Evolutionary conservation across 2,888 invertebrate genomes (phyloP).

Genomic region (Bedellia somnulentella): DNA sequence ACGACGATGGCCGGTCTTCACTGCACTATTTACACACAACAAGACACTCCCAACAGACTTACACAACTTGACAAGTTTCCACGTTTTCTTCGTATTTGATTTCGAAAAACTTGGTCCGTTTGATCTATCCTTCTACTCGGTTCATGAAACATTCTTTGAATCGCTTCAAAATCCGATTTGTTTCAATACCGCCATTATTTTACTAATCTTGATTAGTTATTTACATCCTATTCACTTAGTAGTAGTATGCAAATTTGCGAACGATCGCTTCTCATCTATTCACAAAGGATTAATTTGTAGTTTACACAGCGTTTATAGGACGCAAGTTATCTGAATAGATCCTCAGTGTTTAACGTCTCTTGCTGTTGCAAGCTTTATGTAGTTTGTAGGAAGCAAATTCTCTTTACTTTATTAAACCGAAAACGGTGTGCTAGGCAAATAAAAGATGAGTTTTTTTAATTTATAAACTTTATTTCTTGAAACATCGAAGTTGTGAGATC

Average conservation of each 20-base stretch:
- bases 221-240: too few species aligned
- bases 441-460: not conserved
- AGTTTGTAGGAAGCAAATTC: too few species aligned
- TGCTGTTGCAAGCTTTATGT: too few species aligned
- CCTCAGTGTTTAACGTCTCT: not conserved
- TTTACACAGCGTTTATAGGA: not conserved
- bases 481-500: not conserved
- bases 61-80: constrained; percentile 1
- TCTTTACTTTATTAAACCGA: too few species aligned
- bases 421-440: too few species aligned
- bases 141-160: too few species aligned
- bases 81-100: constrained; percentile 1
- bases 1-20: not conserved
- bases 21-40: constrained; percentile 4
- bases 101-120: not conserved
- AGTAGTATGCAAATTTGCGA: too few species aligned
- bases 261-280: constrained; percentile 1
- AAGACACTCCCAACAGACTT: constrained; percentile 1
- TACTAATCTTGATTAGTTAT: too few species aligned
- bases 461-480: not conserved
- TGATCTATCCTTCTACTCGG: too few species aligned
- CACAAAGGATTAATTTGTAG: constrained; percentile 1
- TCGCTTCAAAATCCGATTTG: too few species aligned
- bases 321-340: not conserved
- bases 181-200: too few species aligned